Base-by-base conservation (phyloP, 2,797 vertebrate genomes). In the Peromyscus attwateri region DNA sequence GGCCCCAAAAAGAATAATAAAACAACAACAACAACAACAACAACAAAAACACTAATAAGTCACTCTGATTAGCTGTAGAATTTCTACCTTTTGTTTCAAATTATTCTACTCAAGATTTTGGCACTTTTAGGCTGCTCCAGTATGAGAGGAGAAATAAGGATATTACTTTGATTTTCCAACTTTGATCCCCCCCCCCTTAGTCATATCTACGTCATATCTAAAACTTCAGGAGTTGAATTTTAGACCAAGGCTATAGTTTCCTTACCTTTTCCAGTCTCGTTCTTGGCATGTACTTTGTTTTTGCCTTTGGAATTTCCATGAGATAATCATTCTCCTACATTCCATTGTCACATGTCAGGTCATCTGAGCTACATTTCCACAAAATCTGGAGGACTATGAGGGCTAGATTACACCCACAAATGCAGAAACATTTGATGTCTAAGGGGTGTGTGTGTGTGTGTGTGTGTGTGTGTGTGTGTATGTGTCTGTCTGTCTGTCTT, bases 151-250 rank as follows among this genome's bases (percentile, higher is more conserved):
- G 84, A 96, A 92, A 49, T 83, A 79, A 96, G 76, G 19, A 75
- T 2, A 49, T 1, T 7, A 11, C 40, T 91, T 70, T 64, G 60
- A 89, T 93, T 93, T 95, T 81, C 52, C 17, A 43, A 7, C 34
- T 91, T 43, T 89, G 27, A 27, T 84, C 27, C 73, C 17, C 89
- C 49, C 49, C 83, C 34, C 4, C 23, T 93, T 79, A 71, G 31
- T 31, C 27, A 92, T 43, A 71, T 6, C 37, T 40, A 85, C 66
- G 31, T 31, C 27, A 92, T 43, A 71, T 6, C 37, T 40, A 85
- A 93, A 55, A 88, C 16, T 4, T 91, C 70, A 76, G 23, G 55
- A 71, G 90, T 29, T 90, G 31, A 84, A 93, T 87, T 93, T 95
- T 64, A 97, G 75, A 46, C 0, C 49, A 95, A 52, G 1, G 76